Percentiles rank a stretch among this genome's conserved stretches.
Evolutionary conservation across 2,797 vertebrate genomes (phyloP).

Genomic region (Sorex maritimensis): DNA sequence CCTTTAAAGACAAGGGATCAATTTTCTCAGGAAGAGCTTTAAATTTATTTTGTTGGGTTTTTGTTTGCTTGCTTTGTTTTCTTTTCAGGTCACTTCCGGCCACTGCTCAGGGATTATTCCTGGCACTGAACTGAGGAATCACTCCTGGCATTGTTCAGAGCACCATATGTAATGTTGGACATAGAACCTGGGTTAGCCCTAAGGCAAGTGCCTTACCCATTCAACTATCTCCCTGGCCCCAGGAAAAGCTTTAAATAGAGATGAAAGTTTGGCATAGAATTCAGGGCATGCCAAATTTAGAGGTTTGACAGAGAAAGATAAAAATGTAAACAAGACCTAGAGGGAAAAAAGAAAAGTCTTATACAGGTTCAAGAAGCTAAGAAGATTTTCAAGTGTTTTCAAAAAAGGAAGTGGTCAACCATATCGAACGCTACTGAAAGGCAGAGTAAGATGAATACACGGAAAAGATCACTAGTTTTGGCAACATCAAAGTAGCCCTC

Average conservation of each 20-base stretch:
- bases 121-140: no score
- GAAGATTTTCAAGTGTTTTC: conserved; percentile 19
- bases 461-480: not conserved
- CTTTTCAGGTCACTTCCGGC: no score
- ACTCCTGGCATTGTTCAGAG: no score
- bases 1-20: not conserved
- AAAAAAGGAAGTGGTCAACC: conserved; percentile 18
- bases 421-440: not conserved
- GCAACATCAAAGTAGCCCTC: not conserved
- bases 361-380: not conserved
- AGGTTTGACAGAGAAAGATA: not conserved
- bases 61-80: no score
- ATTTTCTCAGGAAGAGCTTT: conserved; percentile 25
- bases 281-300: not conserved
- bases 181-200: no score
- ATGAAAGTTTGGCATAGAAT: not conserved
- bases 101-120: no score
- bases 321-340: not conserved
- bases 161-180: no score
- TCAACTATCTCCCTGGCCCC: no score
- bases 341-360: not conserved
- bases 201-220: no score
- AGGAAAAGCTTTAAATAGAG: conserved; percentile 11
- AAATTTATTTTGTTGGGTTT: not conserved
- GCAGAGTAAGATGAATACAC: not conserved